Evolutionary conservation across 2,888 invertebrate genomes (phyloP).

Genomic region (Dendrolimus pini): DNA sequence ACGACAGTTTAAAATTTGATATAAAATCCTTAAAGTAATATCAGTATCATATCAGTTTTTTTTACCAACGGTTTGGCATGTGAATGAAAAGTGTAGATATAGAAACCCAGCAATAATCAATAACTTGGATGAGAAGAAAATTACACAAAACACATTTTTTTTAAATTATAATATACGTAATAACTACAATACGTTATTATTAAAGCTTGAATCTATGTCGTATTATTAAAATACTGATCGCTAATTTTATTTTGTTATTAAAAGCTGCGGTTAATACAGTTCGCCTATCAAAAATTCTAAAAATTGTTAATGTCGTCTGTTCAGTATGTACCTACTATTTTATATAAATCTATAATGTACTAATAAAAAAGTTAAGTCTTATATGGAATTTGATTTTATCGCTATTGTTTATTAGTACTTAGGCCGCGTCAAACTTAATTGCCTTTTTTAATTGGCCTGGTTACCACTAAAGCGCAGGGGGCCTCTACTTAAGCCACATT

Average conservation of each 20-base stretch:
- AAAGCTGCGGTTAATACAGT: not conserved
- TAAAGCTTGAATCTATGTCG: not conserved
- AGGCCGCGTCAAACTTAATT: not conserved
- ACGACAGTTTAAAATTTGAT: too few species aligned
- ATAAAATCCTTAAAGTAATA: too few species aligned
- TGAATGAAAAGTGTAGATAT: too few species aligned
- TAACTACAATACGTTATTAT: not conserved
- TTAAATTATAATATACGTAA: too few species aligned
- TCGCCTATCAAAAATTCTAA: not conserved
- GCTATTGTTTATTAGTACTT: not conserved
- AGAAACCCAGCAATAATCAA: too few species aligned
- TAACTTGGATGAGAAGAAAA: too few species aligned
- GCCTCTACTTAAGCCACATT: too few species aligned
- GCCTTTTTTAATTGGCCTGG: too few species aligned
- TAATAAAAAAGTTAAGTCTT: not conserved
- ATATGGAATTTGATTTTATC: not conserved
- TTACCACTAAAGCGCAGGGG: too few species aligned
- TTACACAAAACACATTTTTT: too few species aligned
- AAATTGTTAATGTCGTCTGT: not conserved
- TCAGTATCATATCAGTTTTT: too few species aligned
- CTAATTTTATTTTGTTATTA: not conserved
- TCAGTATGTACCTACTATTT: not conserved
- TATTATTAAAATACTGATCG: not conserved
- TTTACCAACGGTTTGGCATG: too few species aligned
- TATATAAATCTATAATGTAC: not conserved